Percentiles rank a stretch among this genome's conserved stretches.
These are phyloP conservation scores for Tragelaphus oryx DNA, from an alignment of 2,797 vertebrate species.

Conservation along the genomic window DNA sequence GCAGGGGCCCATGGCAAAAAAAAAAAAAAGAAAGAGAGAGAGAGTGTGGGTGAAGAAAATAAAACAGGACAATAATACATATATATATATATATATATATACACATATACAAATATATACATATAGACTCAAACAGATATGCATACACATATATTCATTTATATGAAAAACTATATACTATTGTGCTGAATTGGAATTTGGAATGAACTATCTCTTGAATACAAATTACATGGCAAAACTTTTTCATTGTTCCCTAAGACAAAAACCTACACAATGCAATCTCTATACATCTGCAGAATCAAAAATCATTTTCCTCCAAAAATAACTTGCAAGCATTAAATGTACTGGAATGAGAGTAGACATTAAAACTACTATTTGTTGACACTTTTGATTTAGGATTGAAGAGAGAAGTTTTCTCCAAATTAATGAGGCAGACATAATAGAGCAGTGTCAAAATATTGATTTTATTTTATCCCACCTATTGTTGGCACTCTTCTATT, in stretches of 20 bases:
- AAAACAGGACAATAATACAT: not conserved
- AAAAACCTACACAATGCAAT: constrained; percentile 42
- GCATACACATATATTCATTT: not conserved
- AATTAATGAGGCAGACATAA: constrained; percentile 82
- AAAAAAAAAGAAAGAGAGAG: too few species aligned
- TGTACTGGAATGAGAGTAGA: constrained; percentile 35
- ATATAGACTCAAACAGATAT: not conserved
- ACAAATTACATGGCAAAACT: constrained; percentile 59
- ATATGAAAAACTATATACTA: not conserved
- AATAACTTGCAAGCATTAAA: constrained; percentile 57
- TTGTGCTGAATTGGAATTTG: not conserved
- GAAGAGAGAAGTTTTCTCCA: constrained; percentile 78
- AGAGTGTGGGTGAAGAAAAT: not conserved
- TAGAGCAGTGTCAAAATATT: constrained; percentile 79
- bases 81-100: too few species aligned
- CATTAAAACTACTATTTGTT: constrained; percentile 50
- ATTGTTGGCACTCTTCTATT: constrained; percentile 77
- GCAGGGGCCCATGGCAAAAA: too few species aligned
- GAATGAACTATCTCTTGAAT: not conserved
- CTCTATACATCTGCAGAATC: constrained; percentile 53
- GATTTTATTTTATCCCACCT: constrained; percentile 81
- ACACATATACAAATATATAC: not conserved
- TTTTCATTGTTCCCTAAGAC: constrained; percentile 61
- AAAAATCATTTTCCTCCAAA: constrained; percentile 55
- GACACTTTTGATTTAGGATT: constrained; percentile 72